These are phyloP conservation scores for Hyaena hyaena DNA, from an alignment of 2,113 vertebrate species.

Conservation along the genomic window DNA sequence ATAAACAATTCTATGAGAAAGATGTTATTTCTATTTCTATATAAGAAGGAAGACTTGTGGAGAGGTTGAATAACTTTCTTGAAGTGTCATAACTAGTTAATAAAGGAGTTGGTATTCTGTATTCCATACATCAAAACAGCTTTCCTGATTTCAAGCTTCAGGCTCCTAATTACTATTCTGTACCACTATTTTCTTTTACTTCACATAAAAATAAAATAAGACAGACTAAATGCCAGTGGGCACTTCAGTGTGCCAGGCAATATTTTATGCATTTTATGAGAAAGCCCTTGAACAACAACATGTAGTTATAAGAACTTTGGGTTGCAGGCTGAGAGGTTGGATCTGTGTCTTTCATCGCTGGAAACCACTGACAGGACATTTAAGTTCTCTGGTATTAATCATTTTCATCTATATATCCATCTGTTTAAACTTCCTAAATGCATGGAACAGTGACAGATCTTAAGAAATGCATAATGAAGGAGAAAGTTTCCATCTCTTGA, in stretches of 20 bases:
- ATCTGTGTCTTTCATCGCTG: neutral
- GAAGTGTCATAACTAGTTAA: neutral
- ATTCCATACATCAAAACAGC: neutral
- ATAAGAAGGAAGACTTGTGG: neutral
- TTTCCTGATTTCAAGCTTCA: slow-evolving; percentile 17
- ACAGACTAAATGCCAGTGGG: neutral
- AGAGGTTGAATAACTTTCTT: neutral
- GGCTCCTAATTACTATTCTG: neutral
- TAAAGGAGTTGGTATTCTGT: neutral
- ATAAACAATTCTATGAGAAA: neutral
- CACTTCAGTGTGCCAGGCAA: neutral
- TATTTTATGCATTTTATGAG: neutral
- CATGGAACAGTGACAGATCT: neutral
- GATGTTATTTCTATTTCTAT: neutral
- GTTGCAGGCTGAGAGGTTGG: neutral
- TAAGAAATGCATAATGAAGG: neutral
- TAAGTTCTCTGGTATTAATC: neutral
- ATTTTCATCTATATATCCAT: neutral
- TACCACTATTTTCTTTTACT: slow-evolving; percentile 24
- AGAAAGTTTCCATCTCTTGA: neutral
- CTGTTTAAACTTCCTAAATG: neutral
- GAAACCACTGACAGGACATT: neutral
- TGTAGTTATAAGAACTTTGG: neutral
- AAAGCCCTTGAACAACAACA: neutral
- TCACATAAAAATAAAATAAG: slow-evolving; percentile 5